Evolutionary conservation across 2,797 vertebrate genomes (phyloP).

Genomic region (Malacoctenus gilli): DNA sequence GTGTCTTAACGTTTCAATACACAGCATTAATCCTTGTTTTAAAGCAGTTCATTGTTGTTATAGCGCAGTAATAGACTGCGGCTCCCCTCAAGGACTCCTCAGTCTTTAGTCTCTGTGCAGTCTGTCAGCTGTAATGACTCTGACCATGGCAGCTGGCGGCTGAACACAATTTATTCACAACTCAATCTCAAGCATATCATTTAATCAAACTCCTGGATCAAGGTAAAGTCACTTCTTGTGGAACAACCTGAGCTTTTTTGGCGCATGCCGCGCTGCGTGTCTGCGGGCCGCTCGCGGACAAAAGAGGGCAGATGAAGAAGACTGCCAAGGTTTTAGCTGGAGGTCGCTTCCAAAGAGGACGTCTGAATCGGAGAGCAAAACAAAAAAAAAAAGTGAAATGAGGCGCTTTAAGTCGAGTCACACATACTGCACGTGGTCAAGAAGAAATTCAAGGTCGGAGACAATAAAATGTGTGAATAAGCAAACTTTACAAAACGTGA

Average conservation of each 20-base stretch:
- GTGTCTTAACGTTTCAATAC: constrained; percentile 30
- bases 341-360: constrained; percentile 19
- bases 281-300: neutral
- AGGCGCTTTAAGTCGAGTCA: constrained; percentile 5
- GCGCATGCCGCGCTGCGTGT: neutral
- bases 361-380: constrained; percentile 9
- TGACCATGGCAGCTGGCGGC: constrained; percentile 41
- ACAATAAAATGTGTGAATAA: constrained; percentile 42
- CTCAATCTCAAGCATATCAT: constrained; percentile 50
- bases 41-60: constrained; percentile 53
- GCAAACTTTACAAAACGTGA: constrained; percentile 41
- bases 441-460: constrained; percentile 41
- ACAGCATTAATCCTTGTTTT: constrained; percentile 38
- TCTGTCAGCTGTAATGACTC: constrained; percentile 52
- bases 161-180: constrained; percentile 52
- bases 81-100: constrained; percentile 61
- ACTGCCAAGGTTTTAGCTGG: neutral
- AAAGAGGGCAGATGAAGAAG: neutral
- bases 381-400: constrained; percentile 6
- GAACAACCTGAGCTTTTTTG: constrained; percentile 22
- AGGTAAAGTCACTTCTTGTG: constrained; percentile 49
- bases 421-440: constrained; percentile 29
- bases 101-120: constrained; percentile 41
- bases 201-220: constrained; percentile 63
- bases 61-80: constrained; percentile 47